phyloP scores from a whole-genome alignment of 2,797 vertebrate species.

The Cirrhinus molitorella region DNA sequence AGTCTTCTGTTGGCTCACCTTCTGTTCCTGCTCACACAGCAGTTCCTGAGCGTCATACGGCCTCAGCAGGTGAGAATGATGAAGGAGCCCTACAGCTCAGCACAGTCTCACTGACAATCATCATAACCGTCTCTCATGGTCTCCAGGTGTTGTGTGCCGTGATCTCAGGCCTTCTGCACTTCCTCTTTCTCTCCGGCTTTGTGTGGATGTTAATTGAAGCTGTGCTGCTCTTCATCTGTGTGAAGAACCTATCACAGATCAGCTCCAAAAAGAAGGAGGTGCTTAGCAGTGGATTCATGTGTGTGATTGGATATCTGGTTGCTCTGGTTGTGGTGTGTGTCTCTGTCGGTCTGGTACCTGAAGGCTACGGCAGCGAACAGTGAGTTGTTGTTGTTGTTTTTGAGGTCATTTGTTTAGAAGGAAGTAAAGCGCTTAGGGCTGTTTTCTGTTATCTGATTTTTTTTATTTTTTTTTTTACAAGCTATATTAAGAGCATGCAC shows the following conservation, averaged over 20 bases:
- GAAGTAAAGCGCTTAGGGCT: too few relatives aligned
- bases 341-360: conserved; percentile 71
- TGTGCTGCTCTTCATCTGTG: conserved; percentile 76
- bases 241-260: conserved; percentile 79
- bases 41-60: neutral
- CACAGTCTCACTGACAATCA: neutral
- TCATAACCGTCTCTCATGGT: conserved; percentile 33
- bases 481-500: too few relatives aligned
- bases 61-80: conserved; percentile 17
- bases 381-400: conserved; percentile 16
- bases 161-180: conserved; percentile 78
- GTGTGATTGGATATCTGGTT: conserved; percentile 76
- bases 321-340: conserved; percentile 76
- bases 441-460: neutral
- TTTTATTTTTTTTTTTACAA: too few relatives aligned
- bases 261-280: conserved; percentile 76
- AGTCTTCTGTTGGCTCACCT: conserved; percentile 10
- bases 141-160: conserved; percentile 77
- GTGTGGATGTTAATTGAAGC: conserved; percentile 85
- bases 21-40: conserved; percentile 15
- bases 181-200: conserved; percentile 79
- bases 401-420: neutral
- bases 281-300: conserved; percentile 71
- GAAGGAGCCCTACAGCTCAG: neutral
- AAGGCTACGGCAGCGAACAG: conserved; percentile 74